These are phyloP conservation scores for Scomber japonicus DNA, from an alignment of 2,113 vertebrate species.

Conservation along the genomic window DNA sequence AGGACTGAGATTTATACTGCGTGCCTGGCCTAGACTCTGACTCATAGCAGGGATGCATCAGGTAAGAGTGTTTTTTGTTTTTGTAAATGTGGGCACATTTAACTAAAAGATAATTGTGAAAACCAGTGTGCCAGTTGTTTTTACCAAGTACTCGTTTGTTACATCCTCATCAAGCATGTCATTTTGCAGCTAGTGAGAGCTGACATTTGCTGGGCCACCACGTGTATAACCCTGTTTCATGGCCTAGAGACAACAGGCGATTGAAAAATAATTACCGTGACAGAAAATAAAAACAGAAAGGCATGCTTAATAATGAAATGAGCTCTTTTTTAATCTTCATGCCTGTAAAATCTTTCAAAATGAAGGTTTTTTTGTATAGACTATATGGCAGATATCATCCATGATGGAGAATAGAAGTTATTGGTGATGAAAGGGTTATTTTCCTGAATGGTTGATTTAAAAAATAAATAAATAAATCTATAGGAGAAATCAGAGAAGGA, in stretches of 20 bases:
- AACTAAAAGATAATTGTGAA: neutral
- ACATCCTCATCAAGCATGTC: neutral
- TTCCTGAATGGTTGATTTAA: neutral
- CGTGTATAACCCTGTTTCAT: slow-evolving; percentile 47
- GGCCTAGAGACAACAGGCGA: slow-evolving; percentile 25
- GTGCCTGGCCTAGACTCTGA: slow-evolving; percentile 68
- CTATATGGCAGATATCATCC: neutral
- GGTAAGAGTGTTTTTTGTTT: slow-evolving; percentile 25
- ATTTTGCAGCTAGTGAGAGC: slow-evolving; percentile 8
- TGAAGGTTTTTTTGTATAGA: neutral
- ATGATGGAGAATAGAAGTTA: neutral
- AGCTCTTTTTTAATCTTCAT: neutral
- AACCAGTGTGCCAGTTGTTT: neutral
- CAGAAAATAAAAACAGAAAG: neutral
- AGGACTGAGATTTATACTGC: slow-evolving; percentile 55
- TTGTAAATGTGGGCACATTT: neutral
- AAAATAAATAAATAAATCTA: neutral
- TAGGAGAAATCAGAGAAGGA: neutral
- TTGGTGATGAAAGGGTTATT: neutral
- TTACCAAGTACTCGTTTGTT: slow-evolving; percentile 1
- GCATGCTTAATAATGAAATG: neutral
- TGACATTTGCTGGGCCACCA: slow-evolving; percentile 57
- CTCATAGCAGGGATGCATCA: slow-evolving; percentile 61
- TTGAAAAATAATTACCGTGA: neutral
- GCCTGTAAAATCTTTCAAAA: neutral